Evolutionary conservation across 2,888 invertebrate species (phyloP), one percentile per base, ranked within the genome.

Genomic region (Ochropleura leucogaster): DNA sequence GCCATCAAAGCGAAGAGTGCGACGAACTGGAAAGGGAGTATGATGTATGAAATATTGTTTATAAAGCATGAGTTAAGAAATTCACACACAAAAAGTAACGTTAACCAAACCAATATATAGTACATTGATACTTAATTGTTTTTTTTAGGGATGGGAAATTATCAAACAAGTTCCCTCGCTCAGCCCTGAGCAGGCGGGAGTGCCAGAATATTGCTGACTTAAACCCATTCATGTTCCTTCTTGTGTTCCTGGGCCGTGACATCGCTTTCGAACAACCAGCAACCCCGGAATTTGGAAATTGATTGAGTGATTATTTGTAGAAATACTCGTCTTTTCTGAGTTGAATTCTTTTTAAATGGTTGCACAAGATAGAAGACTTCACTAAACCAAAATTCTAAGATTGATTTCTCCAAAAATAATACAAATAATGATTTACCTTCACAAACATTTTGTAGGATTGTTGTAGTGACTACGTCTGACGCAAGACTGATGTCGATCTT

Each of bases 401-500:
- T 49, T 4, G 6, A 8, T 60, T 1, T 47, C 6, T 40, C 9
- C 4, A 59, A 49, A n/a, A 51, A 62, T 63, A 20, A 64, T 42
- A 7, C 44, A 12, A 77, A 65, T 53, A 30, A 42, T 3, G n/a
- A 79, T 75, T 92, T 91, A 94, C 95, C 95, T 95, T 95, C 90
- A 92, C 94, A 90, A 93, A 89, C 95, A 95, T 95, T 89, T 92
- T 94, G 89, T 68, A 62, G 53, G 46, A 68, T 73, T 88, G 86
- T 86, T 90, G 87, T 88, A 90, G 92, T 89, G 91, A 92, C 93
- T 93, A 92, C 93, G 93, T 90, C 88, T 89, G 88, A 84, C 89
- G 86, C 84, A 84, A 82, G 80, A 91, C 81, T 94, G 93, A 92
- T 92, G 79, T 72, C 46, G 65, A 65, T 59, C 72, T 69, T 78